Conservation (phyloP, 2,113 vertebrate genomes). For the Bostrychus sinensis region DNA sequence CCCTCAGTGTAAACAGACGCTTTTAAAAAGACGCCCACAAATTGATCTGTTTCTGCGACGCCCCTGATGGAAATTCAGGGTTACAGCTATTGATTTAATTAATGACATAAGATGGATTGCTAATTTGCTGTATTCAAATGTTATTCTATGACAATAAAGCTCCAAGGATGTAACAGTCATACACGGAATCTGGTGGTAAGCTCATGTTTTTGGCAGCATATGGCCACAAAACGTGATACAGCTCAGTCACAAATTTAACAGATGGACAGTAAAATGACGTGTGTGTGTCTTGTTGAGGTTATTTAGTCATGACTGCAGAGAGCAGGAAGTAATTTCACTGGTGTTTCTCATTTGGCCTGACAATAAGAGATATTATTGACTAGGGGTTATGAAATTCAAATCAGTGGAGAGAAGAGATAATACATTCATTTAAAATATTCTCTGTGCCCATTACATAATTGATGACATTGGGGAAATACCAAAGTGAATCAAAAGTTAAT, state of each 20-base stretch:
- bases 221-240: too few species aligned
- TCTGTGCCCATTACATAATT: conserved; percentile 48
- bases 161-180: too few species aligned
- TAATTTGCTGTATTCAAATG: too few species aligned
- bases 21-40: too few species aligned
- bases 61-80: too few species aligned
- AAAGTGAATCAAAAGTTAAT: conserved; percentile 62
- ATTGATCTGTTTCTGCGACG: too few species aligned
- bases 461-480: conserved; percentile 48
- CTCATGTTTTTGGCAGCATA: too few species aligned
- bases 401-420: conserved; percentile 31
- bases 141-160: background rate
- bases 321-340: background rate
- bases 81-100: too few species aligned
- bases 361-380: conserved; percentile 13
- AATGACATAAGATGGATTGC: too few species aligned
- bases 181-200: too few species aligned
- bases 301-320: background rate
- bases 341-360: conserved; percentile 13
- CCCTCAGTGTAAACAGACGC: too few species aligned
- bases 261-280: background rate
- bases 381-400: conserved; percentile 23
- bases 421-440: conserved; percentile 38
- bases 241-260: too few species aligned
- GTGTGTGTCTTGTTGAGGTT: background rate